Conservation (phyloP, 2,113 vertebrate genomes). For the Tympanuchus pallidicinctus region DNA sequence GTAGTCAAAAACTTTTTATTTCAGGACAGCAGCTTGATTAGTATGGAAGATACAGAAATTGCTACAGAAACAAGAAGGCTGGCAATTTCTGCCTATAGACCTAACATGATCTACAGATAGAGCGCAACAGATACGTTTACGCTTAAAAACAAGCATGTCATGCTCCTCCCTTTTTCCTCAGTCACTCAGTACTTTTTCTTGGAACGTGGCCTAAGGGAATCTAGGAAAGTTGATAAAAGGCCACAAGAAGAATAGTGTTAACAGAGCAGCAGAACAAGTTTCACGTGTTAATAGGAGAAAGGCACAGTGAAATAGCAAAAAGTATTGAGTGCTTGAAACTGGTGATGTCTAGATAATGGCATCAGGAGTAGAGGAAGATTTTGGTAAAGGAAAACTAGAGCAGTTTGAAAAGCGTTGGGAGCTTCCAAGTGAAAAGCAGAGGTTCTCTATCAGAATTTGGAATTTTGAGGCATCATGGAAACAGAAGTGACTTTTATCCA, state of each 20-base stretch:
- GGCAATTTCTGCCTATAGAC: neutral
- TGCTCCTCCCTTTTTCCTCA: neutral
- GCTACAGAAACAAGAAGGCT: neutral
- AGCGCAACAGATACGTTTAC: neutral
- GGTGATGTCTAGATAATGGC: neutral
- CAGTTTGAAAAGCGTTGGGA: neutral
- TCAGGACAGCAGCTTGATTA: neutral
- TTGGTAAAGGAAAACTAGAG: neutral
- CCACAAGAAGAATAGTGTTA: neutral
- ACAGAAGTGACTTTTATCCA: neutral
- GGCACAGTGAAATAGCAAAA: neutral
- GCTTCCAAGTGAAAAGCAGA: neutral
- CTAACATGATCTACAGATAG: neutral
- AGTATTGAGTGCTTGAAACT: neutral
- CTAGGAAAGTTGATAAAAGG: neutral
- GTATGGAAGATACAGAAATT: neutral
- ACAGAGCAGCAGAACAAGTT: neutral
- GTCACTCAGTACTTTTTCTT: neutral
- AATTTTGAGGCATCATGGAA: neutral
- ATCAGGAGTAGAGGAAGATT: neutral
- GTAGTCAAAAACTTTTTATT: neutral
- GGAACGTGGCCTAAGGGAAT: neutral
- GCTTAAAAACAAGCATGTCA: neutral
- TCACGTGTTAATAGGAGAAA: neutral
- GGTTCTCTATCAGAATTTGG: neutral